Conservation (phyloP, 2,113 vertebrate genomes). For the Damaliscus lunatus region DNA sequence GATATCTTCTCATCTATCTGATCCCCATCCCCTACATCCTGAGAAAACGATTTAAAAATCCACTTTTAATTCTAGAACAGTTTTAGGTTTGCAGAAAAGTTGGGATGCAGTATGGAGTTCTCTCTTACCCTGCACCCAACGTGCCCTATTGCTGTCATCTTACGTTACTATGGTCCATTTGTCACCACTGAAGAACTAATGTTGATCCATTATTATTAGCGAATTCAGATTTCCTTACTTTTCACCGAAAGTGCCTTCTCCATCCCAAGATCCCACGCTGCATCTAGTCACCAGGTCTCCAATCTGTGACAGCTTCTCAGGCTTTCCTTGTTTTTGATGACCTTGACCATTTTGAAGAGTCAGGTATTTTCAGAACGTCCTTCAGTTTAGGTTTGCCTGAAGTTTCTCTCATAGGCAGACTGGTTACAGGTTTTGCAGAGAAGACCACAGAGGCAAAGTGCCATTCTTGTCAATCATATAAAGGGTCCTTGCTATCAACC, state of each 20-base stretch:
- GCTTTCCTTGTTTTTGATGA: not conserved
- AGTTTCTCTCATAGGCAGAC: not conserved
- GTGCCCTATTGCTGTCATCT: not conserved
- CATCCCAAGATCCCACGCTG: not conserved
- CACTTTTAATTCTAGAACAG: not conserved
- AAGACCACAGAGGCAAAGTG: not conserved
- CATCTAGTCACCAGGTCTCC: not conserved
- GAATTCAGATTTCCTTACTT: not conserved
- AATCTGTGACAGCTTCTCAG: not conserved
- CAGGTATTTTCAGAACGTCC: not conserved
- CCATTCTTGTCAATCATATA: not conserved
- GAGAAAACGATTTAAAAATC: not conserved
- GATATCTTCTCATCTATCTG: not conserved
- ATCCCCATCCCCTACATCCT: not conserved
- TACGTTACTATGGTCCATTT: not conserved
- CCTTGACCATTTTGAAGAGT: not conserved
- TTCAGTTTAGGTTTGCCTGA: not conserved
- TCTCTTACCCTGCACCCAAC: not conserved
- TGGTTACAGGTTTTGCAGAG: not conserved
- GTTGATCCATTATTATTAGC: not conserved
- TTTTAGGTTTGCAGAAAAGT: not conserved
- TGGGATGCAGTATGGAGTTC: not conserved
- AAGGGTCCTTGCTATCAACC: not conserved
- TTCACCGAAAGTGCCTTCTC: not conserved
- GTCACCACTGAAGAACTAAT: not conserved